Evolutionary conservation across 2,888 invertebrate species (phyloP), one percentile per base, ranked within the genome.

Genomic region (Apeira syringaria): DNA sequence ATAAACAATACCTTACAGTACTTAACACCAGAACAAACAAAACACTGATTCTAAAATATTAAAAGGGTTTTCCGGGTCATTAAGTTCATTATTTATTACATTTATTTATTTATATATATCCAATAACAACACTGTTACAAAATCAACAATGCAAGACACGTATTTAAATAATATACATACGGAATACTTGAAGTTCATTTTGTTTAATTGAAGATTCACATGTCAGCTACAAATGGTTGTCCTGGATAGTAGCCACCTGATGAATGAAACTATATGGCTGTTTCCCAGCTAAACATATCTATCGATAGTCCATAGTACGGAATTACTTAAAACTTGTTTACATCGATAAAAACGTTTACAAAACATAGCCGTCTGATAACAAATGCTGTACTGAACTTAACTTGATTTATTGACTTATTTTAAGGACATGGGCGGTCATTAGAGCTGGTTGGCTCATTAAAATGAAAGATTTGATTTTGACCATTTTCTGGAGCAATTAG

Each of bases 321-420:
- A 74, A 73, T 84, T 78, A 83, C 79, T 79, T 71, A 79, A 76
- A 81, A 76, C 62, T 77, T 80, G 78, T 80, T 82, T 78, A 80
- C 69, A 68, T 71, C 63, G 75, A 80, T 78, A 80, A 70, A 57
- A 52, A 34, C 68, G 65, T 80, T 81, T 77, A 84, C 84, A 77
- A 82, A 83, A 81, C 65, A 78, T 70, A 70, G 71, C 70, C 72
- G 67, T 60, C 63, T 69, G 37, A 41, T 37, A 55, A 58, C 50
- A 45, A 20, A 20, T 39, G 20, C 6, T 18, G 29, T 29, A 49
- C 41, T 44, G 43, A 22, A 11, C 32, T 6, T 27, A 15, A 27
- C 18, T 18, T 41, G 39, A 50, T 46, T 44, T 48, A 43, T 46
- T 32, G 22, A 18, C 31, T 24, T 35, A 29, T 42, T 34, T 41